These are phyloP conservation scores for Toxonevra muliebris DNA, from an alignment of 2,888 invertebrate species.

Conservation along the genomic window DNA sequence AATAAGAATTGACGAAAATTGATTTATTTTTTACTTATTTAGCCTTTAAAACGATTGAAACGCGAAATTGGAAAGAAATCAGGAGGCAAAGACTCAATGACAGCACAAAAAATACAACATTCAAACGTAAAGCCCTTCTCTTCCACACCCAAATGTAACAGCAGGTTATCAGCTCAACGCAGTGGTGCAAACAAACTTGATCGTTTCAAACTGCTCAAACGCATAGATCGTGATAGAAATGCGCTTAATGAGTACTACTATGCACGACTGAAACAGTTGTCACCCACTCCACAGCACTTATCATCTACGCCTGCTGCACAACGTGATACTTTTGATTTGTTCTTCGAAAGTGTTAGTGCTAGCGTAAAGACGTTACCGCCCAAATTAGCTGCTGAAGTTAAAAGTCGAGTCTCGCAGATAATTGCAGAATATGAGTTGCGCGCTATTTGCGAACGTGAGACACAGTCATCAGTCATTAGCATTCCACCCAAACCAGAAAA, in stretches of 20 bases:
- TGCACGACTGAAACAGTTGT: constrained; percentile 12
- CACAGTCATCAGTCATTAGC: constrained; percentile 11
- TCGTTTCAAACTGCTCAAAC: constrained; percentile 44
- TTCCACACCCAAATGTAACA: too few species aligned
- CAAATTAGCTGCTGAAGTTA: constrained; percentile 55
- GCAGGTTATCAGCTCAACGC: background rate
- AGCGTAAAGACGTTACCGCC: constrained; percentile 54
- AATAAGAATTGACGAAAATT: background rate
- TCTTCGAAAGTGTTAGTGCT: constrained; percentile 57
- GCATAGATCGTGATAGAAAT: constrained; percentile 34
- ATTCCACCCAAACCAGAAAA: too few species aligned
- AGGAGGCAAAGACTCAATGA: background rate
- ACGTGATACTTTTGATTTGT: constrained; percentile 52
- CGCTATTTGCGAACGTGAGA: constrained; percentile 54
- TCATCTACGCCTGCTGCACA: background rate
- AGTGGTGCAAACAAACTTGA: constrained; percentile 26
- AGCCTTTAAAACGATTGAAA: constrained; percentile 3
- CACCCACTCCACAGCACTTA: constrained; percentile 3
- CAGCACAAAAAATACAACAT: background rate
- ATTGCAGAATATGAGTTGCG: constrained; percentile 55
- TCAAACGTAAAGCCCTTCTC: too few species aligned
- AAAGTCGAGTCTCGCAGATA: constrained; percentile 54
- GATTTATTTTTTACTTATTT: constrained; percentile 1
- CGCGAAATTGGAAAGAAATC: constrained; percentile 6
- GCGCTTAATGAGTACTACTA: constrained; percentile 42